Evolutionary conservation across 2,113 vertebrate species (phyloP).

Genomic region (Chaetura pelagica): DNA sequence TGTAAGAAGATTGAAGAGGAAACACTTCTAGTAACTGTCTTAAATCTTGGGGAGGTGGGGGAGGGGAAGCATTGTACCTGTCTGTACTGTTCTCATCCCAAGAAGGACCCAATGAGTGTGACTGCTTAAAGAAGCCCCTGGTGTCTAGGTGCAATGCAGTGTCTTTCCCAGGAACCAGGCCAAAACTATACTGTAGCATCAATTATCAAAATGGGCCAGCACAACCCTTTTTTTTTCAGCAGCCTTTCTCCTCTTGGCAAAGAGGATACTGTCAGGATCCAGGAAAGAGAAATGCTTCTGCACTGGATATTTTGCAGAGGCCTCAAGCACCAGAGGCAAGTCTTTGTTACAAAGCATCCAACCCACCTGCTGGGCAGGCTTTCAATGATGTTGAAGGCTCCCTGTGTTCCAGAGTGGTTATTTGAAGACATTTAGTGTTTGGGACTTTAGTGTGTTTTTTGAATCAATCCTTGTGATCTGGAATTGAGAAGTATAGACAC

Average conservation of each 20-base stretch:
- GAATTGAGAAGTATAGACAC: not conserved
- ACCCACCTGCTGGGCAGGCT: not conserved
- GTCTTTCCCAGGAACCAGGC: not conserved
- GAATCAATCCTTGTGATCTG: not conserved
- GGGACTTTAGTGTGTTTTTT: too few relatives aligned
- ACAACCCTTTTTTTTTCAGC: not conserved
- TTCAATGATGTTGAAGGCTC: not conserved
- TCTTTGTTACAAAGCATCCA: rapidly evolving
- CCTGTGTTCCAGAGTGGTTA: not conserved
- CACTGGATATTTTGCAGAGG: not conserved
- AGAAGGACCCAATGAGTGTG: not conserved
- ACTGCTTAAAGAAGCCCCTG: not conserved
- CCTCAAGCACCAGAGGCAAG: not conserved
- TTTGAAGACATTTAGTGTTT: not conserved
- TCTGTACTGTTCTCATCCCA: not conserved
- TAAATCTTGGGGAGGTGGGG: not conserved
- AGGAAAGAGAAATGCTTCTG: not conserved
- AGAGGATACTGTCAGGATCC: not conserved
- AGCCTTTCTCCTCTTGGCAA: not conserved
- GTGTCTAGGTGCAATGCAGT: not conserved
- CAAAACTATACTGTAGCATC: not conserved
- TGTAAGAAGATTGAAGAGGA: not conserved
- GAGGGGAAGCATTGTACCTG: not conserved
- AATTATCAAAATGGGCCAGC: not conserved
- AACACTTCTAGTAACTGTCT: not conserved